phyloP scores from a whole-genome alignment of 2,888 invertebrate species.

The Suillia variegata region DNA sequence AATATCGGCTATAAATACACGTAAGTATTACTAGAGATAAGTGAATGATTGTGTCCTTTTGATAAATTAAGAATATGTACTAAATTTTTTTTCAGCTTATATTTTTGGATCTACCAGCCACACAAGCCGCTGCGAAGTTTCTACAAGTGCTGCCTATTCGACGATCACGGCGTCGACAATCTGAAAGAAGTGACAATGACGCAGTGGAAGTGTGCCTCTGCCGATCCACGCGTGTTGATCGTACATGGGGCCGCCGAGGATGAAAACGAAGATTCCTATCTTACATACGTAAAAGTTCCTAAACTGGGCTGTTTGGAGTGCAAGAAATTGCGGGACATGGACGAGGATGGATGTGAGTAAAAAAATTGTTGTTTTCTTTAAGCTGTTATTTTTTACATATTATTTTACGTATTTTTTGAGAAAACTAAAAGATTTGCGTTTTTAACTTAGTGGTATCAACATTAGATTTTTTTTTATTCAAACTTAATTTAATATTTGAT shows the following conservation, averaged over 20 bases:
- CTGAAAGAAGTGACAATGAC: constrained; percentile 68
- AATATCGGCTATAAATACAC: constrained; percentile 68
- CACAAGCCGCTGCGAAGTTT: constrained; percentile 55
- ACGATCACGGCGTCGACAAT: constrained; percentile 68
- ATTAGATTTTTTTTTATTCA: too few relatives aligned
- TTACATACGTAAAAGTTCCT: constrained; percentile 64
- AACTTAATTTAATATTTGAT: too few relatives aligned
- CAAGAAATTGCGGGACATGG: constrained; percentile 63
- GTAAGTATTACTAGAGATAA: constrained; percentile 63
- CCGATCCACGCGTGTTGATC: constrained; percentile 66
- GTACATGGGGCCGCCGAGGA: constrained; percentile 64
- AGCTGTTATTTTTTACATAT: not conserved
- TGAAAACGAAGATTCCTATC: constrained; percentile 61
- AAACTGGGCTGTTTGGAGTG: constrained; percentile 69
- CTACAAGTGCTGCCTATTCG: constrained; percentile 67
- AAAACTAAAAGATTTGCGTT: too few relatives aligned
- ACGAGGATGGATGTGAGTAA: constrained; percentile 58
- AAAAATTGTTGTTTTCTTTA: not conserved
- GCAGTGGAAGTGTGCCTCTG: constrained; percentile 66
- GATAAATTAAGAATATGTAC: too few relatives aligned
- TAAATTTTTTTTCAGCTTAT: constrained; percentile 46
- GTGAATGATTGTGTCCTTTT: not conserved
- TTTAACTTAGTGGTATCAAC: too few relatives aligned
- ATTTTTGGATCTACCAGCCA: constrained; percentile 61
- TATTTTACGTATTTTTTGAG: too few relatives aligned